A percentile compares a stretch with the other conserved stretches of the same genome.
These are phyloP conservation scores for Urocitellus parryii DNA, from an alignment of 2,113 vertebrate species.

Conservation along the genomic window DNA sequence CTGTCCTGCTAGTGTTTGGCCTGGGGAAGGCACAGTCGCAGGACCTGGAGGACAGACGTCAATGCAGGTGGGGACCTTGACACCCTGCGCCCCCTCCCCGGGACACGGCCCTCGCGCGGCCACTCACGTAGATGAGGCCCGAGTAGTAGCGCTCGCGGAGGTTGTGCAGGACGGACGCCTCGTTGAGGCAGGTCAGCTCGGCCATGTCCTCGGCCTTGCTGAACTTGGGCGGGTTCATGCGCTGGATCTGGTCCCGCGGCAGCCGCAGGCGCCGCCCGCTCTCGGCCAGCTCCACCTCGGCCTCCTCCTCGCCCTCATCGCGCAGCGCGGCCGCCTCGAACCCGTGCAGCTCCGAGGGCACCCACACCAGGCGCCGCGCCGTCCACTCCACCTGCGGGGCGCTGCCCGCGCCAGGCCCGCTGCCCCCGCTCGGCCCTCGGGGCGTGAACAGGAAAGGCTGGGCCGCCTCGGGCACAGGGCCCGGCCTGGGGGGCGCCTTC, in stretches of 20 bases:
- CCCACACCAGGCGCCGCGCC: constrained; percentile 85
- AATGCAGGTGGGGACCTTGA: neutral
- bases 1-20: neutral
- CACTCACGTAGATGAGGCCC: constrained; percentile 87
- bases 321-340: constrained; percentile 85
- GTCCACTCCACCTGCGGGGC: constrained; percentile 86
- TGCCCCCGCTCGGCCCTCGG: neutral
- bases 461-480: constrained; percentile 68
- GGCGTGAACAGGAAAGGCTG: constrained; percentile 63
- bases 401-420: neutral
- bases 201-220: constrained; percentile 89
- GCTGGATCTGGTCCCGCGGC: constrained; percentile 84
- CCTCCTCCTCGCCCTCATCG: constrained; percentile 83
- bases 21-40: no score
- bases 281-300: constrained; percentile 84
- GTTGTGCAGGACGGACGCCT: constrained; percentile 87
- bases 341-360: constrained; percentile 86
- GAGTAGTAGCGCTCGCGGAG: constrained; percentile 88
- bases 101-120: accelerated
- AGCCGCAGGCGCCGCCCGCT: constrained; percentile 78
- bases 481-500: constrained; percentile 62
- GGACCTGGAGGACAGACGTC: accelerated
- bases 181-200: constrained; percentile 87
- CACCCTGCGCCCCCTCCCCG: neutral
- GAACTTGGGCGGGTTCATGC: constrained; percentile 89